Conservation (phyloP, 1,140 invertebrate genomes). For the Coelopa frigida region DNA sequence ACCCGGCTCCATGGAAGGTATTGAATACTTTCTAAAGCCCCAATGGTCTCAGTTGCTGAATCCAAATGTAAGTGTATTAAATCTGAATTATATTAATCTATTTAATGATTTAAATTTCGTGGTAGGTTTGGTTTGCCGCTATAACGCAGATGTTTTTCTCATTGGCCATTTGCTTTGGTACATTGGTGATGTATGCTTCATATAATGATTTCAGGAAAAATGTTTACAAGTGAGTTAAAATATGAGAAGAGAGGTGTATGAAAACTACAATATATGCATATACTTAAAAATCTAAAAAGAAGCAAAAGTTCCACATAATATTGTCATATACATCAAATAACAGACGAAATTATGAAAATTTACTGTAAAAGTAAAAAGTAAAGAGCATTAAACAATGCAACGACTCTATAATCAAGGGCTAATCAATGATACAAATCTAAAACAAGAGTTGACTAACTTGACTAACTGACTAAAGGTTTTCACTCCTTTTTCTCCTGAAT, state of each 20-base stretch:
- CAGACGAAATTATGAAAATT: too few species aligned
- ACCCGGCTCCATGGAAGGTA: slow-evolving; percentile 66
- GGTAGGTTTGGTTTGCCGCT: slow-evolving; percentile 72
- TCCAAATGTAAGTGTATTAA: slow-evolving; percentile 38
- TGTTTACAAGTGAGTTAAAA: slow-evolving; percentile 61
- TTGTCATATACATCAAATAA: too few species aligned
- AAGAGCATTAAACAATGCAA: too few species aligned
- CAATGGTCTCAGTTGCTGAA: slow-evolving; percentile 61
- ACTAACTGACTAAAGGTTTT: too few species aligned
- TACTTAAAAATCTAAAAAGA: too few species aligned
- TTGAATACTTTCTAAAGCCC: slow-evolving; percentile 67
- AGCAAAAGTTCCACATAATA: too few species aligned
- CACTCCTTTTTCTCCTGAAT: too few species aligned
- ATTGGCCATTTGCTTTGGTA: slow-evolving; percentile 70
- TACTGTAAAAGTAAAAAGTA: too few species aligned
- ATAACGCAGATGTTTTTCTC: slow-evolving; percentile 83
- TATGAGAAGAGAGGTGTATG: background rate
- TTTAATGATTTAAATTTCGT: background rate
- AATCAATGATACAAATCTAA: too few species aligned
- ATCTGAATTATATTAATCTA: slow-evolving; percentile 54
- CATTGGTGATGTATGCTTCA: slow-evolving; percentile 73
- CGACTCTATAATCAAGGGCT: too few species aligned
- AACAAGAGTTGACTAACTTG: too few species aligned
- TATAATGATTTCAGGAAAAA: slow-evolving; percentile 76
- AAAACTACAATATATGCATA: background rate